These are phyloP conservation scores for Trachelus iudaicus DNA, from an alignment of 2,888 invertebrate species.

Conservation along the genomic window DNA sequence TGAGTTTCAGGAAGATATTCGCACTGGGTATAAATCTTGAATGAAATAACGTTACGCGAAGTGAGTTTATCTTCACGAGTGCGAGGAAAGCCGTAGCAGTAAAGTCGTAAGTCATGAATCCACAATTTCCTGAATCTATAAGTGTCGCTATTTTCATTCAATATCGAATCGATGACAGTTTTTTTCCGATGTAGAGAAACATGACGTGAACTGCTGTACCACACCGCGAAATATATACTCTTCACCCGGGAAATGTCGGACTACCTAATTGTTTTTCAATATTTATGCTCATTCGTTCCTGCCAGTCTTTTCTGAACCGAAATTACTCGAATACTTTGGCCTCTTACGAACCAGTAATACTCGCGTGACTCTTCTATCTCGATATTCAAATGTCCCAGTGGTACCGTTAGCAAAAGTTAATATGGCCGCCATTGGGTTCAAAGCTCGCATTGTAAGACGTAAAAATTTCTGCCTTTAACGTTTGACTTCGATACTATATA, in stretches of 20 bases:
- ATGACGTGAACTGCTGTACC: no score
- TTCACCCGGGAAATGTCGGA: no score
- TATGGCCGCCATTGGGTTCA: not conserved
- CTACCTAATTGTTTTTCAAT: no score
- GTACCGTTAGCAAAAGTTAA: not conserved
- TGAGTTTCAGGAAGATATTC: not conserved
- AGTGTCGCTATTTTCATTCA: no score
- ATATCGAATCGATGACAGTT: no score
- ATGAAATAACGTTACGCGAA: not conserved
- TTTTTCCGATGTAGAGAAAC: no score
- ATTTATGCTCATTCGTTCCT: not conserved
- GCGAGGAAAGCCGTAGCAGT: not conserved
- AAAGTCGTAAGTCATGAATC: not conserved
- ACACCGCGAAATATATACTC: no score
- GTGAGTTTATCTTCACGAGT: not conserved
- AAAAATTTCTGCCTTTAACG: not conserved
- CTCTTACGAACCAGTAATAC: not conserved
- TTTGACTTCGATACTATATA: not conserved
- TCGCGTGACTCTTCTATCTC: not conserved
- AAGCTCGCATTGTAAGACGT: not conserved
- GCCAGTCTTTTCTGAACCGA: not conserved
- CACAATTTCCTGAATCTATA: not conserved
- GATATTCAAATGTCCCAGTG: not conserved
- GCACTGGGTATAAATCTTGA: not conserved
- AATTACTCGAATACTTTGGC: not conserved